Evolutionary conservation across 2,113 vertebrate species (phyloP), one percentile per base, ranked within the genome.

Genomic region (Tenebrosternarchus preto): DNA sequence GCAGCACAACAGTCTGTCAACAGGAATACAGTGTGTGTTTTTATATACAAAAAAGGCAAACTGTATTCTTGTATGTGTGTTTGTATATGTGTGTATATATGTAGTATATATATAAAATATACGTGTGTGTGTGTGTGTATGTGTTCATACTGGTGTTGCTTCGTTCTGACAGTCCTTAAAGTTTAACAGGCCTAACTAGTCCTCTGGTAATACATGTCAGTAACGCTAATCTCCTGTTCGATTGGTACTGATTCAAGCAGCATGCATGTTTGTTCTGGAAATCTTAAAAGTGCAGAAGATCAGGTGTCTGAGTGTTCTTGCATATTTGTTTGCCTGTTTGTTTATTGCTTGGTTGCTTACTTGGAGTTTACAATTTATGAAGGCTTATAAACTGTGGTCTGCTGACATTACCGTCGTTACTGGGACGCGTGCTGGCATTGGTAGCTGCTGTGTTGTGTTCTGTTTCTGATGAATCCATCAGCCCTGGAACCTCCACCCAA

Each of bases 1-100:
- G 81, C 84, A 87, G 88, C 92, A 91, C 86, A 89, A 89, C 89
- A 91, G 92, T 89, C 94, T 94, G 93, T 92, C 88, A 88, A 92
- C 91, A 87, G 55, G 39, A 76, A 72, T 85, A 90, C 1, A 73
- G 50, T 43, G 39, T 43, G n/a, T n/a, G n/a, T n/a, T n/a, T 36
- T 4, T 50, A 50, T 50, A 50, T 50, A 50, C 15, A 46, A 36
- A 4, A 36, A 4, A 36, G 36, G n/a, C n/a, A n/a, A n/a, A n/a
- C n/a, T n/a, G n/a, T n/a, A n/a, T n/a, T n/a, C n/a, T n/a, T 46
- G 8, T 22, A 29, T 25, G 43, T 64, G 24, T 66, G 69, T n/a
- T 3, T 31, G 46, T 29, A 33, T 70, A 39, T 73, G 22, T 11
- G 43, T 1, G 22, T 60, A 20, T 57, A 53, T 24, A 27, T 46